A percentile compares a stretch with the other conserved stretches of the same genome.
Conservation (phyloP, 2,113 vertebrate genomes). For the Morone chrysops region DNA sequence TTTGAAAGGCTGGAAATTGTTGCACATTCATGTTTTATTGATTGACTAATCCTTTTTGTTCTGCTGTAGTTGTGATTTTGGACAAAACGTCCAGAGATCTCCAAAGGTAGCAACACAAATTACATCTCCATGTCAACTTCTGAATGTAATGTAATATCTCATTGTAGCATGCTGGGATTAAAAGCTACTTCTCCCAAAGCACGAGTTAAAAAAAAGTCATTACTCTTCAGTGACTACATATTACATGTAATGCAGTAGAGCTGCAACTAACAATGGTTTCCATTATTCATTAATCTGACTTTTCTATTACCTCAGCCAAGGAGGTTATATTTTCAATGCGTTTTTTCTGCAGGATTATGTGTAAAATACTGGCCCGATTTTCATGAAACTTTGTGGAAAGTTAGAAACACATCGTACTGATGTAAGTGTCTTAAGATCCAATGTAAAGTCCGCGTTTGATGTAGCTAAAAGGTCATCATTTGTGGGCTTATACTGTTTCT, state of each 20-base stretch:
- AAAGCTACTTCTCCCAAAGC: neutral
- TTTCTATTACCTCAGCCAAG: too few species aligned
- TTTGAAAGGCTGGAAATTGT: neutral
- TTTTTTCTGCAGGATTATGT: too few species aligned
- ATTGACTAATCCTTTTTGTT: neutral
- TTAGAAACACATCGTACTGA: neutral
- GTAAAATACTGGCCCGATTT: too few species aligned
- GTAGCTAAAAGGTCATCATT: neutral
- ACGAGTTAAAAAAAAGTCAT: neutral
- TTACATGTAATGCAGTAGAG: neutral
- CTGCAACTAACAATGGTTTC: neutral
- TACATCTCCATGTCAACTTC: neutral
- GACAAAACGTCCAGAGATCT: neutral
- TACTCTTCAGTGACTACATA: neutral
- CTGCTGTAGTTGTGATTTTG: neutral
- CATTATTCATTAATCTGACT: neutral
- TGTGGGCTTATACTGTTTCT: constrained; percentile 13
- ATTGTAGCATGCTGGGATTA: neutral
- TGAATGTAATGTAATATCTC: neutral
- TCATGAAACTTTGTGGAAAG: too few species aligned
- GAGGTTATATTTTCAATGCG: too few species aligned
- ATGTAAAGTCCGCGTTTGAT: constrained; percentile 9
- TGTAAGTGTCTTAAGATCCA: neutral
- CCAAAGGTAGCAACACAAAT: neutral
- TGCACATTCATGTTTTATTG: neutral